Base-by-base conservation (phyloP, 2,888 invertebrate species). In the Herminia tarsipennalis region DNA sequence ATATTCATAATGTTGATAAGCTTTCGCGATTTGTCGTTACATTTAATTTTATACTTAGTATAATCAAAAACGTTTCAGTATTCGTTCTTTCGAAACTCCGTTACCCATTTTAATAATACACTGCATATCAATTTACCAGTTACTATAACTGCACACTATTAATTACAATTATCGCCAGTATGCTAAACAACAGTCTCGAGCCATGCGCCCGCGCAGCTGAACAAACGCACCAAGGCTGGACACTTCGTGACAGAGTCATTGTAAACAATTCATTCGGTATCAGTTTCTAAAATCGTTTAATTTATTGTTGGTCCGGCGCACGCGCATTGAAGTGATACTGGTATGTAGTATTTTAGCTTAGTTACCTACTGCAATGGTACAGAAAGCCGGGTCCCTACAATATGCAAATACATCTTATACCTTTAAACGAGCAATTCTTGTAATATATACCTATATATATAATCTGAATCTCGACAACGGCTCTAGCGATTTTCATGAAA, bases 181-280 rank as follows among this genome's bases (percentile, higher is more conserved):
- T 65, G 61, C 47, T 55, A 65, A 64, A 61, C 61, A 61, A 63
- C 48, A 50, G 58, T 55, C 43, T 55, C 37, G 54, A 61, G 47
- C 48, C 47, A 52, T 51, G 66, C 58, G 64, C 54, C 53, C 34
- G 40, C 51, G 57, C 83, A 83, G 83, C 83, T 84, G 83, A 68
- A 72, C 73, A 81, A 83, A 82, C 69, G 56, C 66, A 60, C 66
- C 78, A 82, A 81, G 83, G 82, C 70, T 75, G 67, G 57, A 61
- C 66, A 52, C 56, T 54, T 76, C 71, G 68, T 74, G 74, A 73
- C 74, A 66, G 53, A 58, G 52, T 50, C 42, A 63, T 47, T 49
- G 56, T 57, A 57, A 65, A 65, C 64, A 62, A 65, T 65, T 65
- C 65, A 61, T 65, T 61, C 29, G 52, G 29, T 59, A 65, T 68